phyloP scores from a whole-genome alignment of 1,140 invertebrate genomes.

The Laupala kohalensis region DNA sequence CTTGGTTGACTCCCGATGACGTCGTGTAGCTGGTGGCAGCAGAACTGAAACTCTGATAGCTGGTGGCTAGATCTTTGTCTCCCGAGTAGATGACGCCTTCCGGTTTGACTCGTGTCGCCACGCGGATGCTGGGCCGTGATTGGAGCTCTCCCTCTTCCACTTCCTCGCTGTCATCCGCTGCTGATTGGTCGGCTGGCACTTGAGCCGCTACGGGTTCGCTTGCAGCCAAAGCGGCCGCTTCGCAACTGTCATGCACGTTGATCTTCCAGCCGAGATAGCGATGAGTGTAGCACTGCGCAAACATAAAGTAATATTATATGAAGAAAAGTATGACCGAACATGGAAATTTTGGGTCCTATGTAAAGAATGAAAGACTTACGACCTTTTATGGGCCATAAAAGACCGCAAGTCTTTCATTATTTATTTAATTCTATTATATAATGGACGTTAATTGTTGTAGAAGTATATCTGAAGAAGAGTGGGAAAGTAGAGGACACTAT shows the following conservation, averaged over 20 bases:
- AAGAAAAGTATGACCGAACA: too few species aligned
- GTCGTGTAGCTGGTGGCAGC: too few species aligned
- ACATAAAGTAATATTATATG: too few species aligned
- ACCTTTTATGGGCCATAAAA: too few species aligned
- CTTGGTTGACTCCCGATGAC: background rate
- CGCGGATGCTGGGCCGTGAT: conserved; percentile 45
- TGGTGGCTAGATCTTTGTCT: too few species aligned
- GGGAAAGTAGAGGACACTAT: background rate
- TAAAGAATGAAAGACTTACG: too few species aligned
- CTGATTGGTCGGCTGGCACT: conserved; percentile 26
- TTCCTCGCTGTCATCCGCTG: conserved; percentile 18
- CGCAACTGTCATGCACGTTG: conserved; percentile 72
- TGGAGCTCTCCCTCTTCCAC: conserved; percentile 37
- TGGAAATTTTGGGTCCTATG: too few species aligned
- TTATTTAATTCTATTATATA: too few species aligned
- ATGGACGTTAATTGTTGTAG: too few species aligned
- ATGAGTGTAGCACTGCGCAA: conserved; percentile 73
- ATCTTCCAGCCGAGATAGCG: conserved; percentile 92
- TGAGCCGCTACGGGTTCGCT: conserved; percentile 32
- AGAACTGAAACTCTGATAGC: too few species aligned
- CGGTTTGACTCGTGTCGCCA: conserved; percentile 55
- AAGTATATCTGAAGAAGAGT: too few species aligned
- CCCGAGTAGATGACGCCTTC: conserved; percentile 29
- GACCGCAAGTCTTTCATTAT: too few species aligned
- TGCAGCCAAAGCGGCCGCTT: conserved; percentile 30